phyloP scores from a whole-genome alignment of 2,888 invertebrate species.

The Nysson spinosus region DNA sequence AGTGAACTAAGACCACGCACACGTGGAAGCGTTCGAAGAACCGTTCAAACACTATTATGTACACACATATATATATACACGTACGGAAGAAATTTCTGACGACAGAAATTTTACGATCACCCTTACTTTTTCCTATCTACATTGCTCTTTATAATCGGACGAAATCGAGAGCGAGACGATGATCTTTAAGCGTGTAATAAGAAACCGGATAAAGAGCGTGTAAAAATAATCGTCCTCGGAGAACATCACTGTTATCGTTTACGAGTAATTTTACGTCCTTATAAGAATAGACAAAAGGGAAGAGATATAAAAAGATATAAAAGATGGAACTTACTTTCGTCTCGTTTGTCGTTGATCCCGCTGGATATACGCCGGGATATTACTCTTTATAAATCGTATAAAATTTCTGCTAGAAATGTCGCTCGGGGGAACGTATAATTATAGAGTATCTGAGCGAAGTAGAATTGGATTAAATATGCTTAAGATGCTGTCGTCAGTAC shows the following conservation, averaged over 20 bases:
- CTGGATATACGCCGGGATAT: too few relatives aligned
- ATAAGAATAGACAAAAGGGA: not conserved
- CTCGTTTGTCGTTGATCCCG: too few relatives aligned
- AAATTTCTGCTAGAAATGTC: too few relatives aligned
- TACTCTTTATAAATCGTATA: too few relatives aligned
- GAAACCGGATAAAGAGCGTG: constrained; percentile 2
- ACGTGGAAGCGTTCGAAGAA: constrained; percentile 27
- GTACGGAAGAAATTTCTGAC: constrained; percentile 20
- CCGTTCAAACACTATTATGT: not conserved
- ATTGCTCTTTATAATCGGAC: constrained; percentile 48
- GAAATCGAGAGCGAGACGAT: constrained; percentile 47
- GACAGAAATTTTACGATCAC: constrained; percentile 40
- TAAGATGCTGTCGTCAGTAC: not conserved
- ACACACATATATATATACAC: not conserved
- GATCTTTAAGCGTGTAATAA: not conserved
- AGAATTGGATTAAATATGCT: constrained; percentile 19
- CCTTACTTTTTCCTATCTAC: constrained; percentile 29
- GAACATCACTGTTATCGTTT: constrained; percentile 10
- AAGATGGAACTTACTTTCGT: too few relatives aligned
- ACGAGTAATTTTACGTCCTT: not conserved
- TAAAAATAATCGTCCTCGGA: constrained; percentile 12
- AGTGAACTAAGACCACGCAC: constrained; percentile 59
- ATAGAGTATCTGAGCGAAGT: too few relatives aligned
- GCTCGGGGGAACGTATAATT: too few relatives aligned
- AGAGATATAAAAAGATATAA: too few relatives aligned